Conservation (phyloP, 2,888 invertebrate genomes). For the Thyatira batis region DNA sequence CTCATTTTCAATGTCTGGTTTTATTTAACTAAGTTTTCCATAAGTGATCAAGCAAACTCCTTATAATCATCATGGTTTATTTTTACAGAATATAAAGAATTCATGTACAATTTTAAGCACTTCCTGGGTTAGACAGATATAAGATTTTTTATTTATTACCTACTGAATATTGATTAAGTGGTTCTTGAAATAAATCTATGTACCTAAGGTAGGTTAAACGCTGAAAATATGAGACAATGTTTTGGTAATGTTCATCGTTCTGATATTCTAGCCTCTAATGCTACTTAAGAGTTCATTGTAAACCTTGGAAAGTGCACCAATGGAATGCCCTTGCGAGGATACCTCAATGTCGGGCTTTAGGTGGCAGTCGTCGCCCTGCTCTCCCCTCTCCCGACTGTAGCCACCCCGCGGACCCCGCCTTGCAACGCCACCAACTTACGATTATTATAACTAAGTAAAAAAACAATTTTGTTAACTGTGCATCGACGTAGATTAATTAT, state of each 20-base stretch:
- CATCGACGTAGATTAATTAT: slow-evolving; percentile 11
- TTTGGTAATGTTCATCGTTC: slow-evolving; percentile 9
- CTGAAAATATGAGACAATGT: slow-evolving; percentile 3
- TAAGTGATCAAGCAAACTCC: too few species aligned
- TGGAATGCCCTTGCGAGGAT: slow-evolving; percentile 77
- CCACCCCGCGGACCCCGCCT: slow-evolving; percentile 44
- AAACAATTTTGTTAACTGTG: slow-evolving; percentile 41
- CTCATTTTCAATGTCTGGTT: not conserved
- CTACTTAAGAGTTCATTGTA: slow-evolving; percentile 28
- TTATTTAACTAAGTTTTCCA: too few species aligned
- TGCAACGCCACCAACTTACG: slow-evolving; percentile 1
- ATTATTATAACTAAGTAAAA: slow-evolving; percentile 52
- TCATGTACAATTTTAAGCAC: too few species aligned
- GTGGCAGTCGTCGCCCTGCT: slow-evolving; percentile 74
- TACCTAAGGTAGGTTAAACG: not conserved
- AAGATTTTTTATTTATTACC: too few species aligned
- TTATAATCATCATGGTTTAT: too few species aligned
- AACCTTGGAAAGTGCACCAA: slow-evolving; percentile 69
- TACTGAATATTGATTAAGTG: too few species aligned
- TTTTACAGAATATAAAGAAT: too few species aligned
- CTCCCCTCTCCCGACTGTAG: slow-evolving; percentile 46
- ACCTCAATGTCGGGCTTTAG: slow-evolving; percentile 74
- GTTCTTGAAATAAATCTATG: not conserved
- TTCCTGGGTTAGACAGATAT: too few species aligned
- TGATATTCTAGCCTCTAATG: slow-evolving; percentile 14